Base-by-base conservation (phyloP, 2,797 vertebrate species). In the Sphenopsis melanotis region DNA sequence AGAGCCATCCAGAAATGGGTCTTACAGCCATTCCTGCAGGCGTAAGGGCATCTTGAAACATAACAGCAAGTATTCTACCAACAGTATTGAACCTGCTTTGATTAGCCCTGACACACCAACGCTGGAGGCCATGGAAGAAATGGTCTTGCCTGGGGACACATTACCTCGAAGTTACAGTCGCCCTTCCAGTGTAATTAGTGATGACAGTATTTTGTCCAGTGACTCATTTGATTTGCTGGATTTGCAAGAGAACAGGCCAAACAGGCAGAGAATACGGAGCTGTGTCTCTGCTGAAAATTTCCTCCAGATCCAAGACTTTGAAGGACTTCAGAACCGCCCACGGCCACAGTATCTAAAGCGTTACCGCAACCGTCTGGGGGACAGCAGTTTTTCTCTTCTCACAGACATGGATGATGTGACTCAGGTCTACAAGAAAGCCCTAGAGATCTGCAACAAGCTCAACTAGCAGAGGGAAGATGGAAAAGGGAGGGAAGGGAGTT, bases 391-490 rank as follows among this genome's bases (percentile, higher is more conserved):
- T 98, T 99, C 99, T 95, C 98, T 99, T 97, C 98, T 99, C 94
- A 98, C 99, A 87, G 99, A 99, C 97, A 99, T 99, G 98, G 99
- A 99, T 95, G 99, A 99, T 76, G 99, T 99, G 98, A 99, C 99
- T 99, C 99, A 99, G 99, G 99, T 99, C 98, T 99, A 99, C 97
- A 99, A 99, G 98, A 99, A 99, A 98, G 99, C 99, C 97, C 98
- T 99, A 97, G 99, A 99, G 97, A 99, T 99, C 97, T 99, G 99
- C 98, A 99, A 98, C 98, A 99, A 99, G 91, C 98, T 99, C 97
- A 99, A 98, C 96, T 99, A 99, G 98, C 83, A 96, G 93, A 93
- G 63, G 19, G 93, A 95, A 64, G 83, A 92, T 89, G 57, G 57
- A n/a, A 50, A 75, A 83, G 86, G 83, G 95, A 90, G 76, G 93